A percentile compares a stretch with the other conserved stretches of the same genome.
These are phyloP conservation scores for Digitonthophagus gazella DNA, from an alignment of 2,888 invertebrate genomes.

Conservation along the genomic window DNA sequence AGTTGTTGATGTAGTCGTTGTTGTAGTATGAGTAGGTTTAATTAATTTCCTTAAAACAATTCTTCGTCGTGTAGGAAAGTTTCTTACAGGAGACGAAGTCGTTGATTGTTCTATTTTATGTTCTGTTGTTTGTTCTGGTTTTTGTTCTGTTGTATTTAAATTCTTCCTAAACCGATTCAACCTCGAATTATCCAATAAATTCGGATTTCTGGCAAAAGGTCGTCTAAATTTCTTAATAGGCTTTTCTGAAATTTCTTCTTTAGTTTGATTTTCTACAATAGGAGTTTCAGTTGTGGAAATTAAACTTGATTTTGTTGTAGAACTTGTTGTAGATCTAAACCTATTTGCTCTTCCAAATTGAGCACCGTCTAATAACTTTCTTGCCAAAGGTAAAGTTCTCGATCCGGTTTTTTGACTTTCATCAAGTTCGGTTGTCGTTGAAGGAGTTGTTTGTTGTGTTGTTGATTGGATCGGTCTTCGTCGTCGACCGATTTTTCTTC, in stretches of 20 bases:
- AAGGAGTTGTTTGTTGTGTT: constrained; percentile 23
- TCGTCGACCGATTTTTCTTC: constrained; percentile 18
- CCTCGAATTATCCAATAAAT: no score
- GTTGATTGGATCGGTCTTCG: constrained; percentile 20
- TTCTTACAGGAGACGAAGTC: background rate
- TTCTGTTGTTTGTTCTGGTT: background rate
- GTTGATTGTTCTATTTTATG: background rate
- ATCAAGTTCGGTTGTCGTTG: constrained; percentile 20
- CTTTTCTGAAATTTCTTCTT: constrained; percentile 10
- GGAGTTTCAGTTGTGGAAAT: constrained; percentile 10
- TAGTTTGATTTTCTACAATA: constrained; percentile 2
- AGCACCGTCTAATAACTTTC: constrained; percentile 30
- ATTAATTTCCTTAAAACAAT: background rate
- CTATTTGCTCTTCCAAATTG: constrained; percentile 21
- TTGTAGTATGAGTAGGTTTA: constrained; percentile 1
- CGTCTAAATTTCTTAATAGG: background rate
- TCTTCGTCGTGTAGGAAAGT: background rate
- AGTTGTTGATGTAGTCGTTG: constrained; percentile 2
- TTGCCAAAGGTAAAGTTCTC: constrained; percentile 31
- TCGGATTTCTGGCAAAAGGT: background rate
- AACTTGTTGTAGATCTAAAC: constrained; percentile 17
- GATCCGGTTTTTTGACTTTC: constrained; percentile 30
- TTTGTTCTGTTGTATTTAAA: background rate
- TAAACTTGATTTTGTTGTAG: background rate
- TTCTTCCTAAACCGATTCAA: background rate